Percentiles rank a stretch among this genome's conserved stretches.
These are phyloP conservation scores for Delphinapterus leucas DNA, from an alignment of 2,113 vertebrate species.

Conservation along the genomic window DNA sequence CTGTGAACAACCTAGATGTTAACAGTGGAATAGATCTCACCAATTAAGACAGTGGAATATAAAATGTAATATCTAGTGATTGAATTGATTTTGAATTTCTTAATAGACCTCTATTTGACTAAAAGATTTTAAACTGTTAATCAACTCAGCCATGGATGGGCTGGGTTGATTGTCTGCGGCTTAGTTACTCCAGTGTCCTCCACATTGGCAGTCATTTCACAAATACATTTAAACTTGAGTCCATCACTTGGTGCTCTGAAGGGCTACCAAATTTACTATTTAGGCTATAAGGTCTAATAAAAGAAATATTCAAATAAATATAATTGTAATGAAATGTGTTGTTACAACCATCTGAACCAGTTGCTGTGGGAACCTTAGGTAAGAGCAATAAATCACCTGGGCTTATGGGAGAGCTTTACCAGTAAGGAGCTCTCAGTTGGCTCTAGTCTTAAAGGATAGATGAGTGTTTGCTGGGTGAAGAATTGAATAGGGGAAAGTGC, in stretches of 20 bases:
- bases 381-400: not conserved
- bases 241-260: not conserved
- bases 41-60: slow-evolving; percentile 14
- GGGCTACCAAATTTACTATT: not conserved
- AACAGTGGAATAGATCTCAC: not conserved
- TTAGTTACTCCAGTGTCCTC: not conserved
- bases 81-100: slow-evolving; percentile 30
- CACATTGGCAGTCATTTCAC: not conserved
- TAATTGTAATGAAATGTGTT: not conserved
- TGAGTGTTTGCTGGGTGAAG: not conserved
- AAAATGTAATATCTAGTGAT: slow-evolving; percentile 7
- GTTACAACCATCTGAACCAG: not conserved
- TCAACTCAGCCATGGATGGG: not conserved
- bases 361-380: not conserved
- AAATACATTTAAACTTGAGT: not conserved
- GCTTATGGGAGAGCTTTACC: not conserved
- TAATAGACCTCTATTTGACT: slow-evolving; percentile 18
- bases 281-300: not conserved
- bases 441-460: not conserved
- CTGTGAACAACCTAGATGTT: not conserved
- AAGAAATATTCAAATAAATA: not conserved
- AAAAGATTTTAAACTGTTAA: slow-evolving; percentile 36
- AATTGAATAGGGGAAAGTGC: not conserved
- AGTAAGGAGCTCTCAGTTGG: not conserved
- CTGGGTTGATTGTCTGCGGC: not conserved